Conservation (phyloP, 2,113 vertebrate species). For the Alligator mississippiensis region DNA sequence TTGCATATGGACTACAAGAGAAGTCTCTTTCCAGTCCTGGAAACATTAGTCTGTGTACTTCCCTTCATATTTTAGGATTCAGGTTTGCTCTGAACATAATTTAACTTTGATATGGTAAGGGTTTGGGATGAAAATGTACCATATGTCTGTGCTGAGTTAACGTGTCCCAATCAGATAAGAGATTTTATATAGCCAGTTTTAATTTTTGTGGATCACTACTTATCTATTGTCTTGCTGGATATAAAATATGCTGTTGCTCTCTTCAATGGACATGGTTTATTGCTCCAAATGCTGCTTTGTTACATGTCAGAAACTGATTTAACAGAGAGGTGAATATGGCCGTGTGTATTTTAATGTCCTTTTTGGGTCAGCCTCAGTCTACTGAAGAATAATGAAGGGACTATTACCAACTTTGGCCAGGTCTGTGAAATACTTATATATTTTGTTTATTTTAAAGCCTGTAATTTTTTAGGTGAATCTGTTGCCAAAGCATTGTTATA, state of each 20-base stretch:
- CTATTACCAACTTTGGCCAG: not conserved
- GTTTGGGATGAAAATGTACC: constrained; percentile 22
- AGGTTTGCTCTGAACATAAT: constrained; percentile 1
- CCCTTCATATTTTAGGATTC: constrained; percentile 4
- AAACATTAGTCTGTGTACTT: constrained; percentile 13
- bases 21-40: not conserved
- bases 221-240: not conserved
- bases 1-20: not conserved
- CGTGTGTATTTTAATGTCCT: not conserved
- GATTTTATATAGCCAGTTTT: not conserved
- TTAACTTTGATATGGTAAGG: constrained; percentile 31
- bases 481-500: fast-evolving
- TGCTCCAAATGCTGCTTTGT: not conserved
- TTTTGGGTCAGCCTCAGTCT: not conserved
- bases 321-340: not conserved
- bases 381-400: fast-evolving
- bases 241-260: not conserved
- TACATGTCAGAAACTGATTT: not conserved
- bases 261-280: not conserved
- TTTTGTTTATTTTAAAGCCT: not conserved
- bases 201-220: not conserved
- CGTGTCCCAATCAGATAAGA: constrained; percentile 1
- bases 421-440: not conserved
- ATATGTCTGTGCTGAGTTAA: not conserved
- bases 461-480: fast-evolving